phyloP scores from a whole-genome alignment of 2,797 vertebrate species.

The Diplodus sargus region DNA sequence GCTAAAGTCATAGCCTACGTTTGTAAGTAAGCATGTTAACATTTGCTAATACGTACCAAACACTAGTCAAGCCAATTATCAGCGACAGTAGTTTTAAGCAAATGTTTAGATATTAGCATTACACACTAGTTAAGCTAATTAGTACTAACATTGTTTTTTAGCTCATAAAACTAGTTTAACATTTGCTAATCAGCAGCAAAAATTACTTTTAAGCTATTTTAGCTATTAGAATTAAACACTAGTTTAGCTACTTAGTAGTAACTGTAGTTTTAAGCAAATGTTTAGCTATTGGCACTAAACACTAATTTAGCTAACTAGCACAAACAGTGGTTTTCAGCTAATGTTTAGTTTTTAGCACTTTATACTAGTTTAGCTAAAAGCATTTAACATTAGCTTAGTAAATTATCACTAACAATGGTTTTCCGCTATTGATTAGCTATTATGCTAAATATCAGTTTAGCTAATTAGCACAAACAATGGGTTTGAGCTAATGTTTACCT shows the following conservation, averaged over 20 bases:
- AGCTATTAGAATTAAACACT: not conserved
- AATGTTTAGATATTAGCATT: not conserved
- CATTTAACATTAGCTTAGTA: too few relatives aligned
- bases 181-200: not conserved
- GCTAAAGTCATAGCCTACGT: not conserved
- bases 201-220: not conserved
- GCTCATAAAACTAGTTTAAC: not conserved
- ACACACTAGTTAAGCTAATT: not conserved
- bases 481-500: not conserved
- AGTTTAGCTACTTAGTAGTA: not conserved
- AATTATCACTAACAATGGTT: too few relatives aligned
- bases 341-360: not conserved
- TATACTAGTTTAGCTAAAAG: too few relatives aligned
- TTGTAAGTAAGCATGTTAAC: not conserved
- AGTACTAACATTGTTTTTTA: not conserved
- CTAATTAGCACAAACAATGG: not conserved
- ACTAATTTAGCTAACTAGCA: too few relatives aligned
- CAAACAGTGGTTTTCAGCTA: not conserved
- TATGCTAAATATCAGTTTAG: not conserved
- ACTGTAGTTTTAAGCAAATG: not conserved
- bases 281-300: not conserved
- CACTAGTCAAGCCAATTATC: not conserved
- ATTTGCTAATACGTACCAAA: not conserved
- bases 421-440: not conserved
- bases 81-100: not conserved